A percentile compares a stretch with the other conserved stretches of the same genome.
Evolutionary conservation across 2,113 vertebrate genomes (phyloP).

Genomic region (Vireo altiloquus): DNA sequence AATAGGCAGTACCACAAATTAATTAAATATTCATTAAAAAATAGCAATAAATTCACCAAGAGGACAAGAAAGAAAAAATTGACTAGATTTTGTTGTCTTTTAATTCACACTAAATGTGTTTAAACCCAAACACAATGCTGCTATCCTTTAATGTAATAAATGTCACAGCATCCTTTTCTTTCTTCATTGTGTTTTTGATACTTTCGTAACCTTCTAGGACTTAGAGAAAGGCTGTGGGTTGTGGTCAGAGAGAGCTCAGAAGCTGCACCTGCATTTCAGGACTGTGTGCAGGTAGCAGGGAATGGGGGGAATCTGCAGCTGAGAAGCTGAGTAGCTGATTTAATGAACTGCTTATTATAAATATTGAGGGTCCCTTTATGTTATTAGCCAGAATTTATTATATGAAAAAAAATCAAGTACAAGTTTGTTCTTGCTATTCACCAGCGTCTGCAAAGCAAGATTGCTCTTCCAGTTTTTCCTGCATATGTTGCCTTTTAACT

Average conservation of each 20-base stretch:
- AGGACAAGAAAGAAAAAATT: not conserved
- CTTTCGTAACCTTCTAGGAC: not conserved
- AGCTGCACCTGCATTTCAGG: not conserved
- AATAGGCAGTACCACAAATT: not conserved
- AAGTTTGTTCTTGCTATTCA: not conserved
- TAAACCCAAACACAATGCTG: not conserved
- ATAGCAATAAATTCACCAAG: not conserved
- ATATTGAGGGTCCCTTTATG: not conserved
- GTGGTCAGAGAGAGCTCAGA: not conserved
- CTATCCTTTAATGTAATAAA: not conserved
- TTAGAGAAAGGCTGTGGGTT: not conserved
- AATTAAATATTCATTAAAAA: not conserved
- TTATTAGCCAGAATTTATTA: not conserved
- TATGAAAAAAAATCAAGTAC: not conserved
- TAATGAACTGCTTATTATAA: not conserved
- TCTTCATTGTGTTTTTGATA: not conserved
- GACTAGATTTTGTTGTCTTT: not conserved
- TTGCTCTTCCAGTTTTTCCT: not conserved
- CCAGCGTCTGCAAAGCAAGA: not conserved
- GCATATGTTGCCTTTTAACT: conserved; percentile 33
- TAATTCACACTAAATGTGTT: not conserved
- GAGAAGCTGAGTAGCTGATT: not conserved
- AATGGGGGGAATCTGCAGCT: not conserved
- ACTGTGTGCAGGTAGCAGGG: not conserved
- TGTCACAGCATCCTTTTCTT: not conserved